Conservation (phyloP, 2,888 invertebrate genomes). For the Prostheceraeus crozeri region DNA sequence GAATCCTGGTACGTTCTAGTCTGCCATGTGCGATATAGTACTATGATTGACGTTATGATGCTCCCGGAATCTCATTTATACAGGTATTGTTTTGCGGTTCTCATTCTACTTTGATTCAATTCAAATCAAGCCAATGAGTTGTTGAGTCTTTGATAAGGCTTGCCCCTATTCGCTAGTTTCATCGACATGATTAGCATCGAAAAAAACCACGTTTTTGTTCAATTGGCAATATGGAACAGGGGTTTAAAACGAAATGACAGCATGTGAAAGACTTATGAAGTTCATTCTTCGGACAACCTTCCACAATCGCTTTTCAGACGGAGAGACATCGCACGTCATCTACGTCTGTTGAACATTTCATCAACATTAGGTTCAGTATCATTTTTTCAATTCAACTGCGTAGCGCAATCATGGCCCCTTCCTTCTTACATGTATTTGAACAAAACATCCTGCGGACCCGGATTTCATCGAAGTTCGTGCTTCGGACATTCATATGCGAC, state of each 20-base stretch:
- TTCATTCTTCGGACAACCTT: constrained; percentile 47
- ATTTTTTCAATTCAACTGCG: constrained; percentile 28
- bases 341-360: constrained; percentile 48
- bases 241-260: constrained; percentile 42
- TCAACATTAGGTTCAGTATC: no score
- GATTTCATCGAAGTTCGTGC: constrained; percentile 55
- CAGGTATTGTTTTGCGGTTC: constrained; percentile 39
- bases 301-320: constrained; percentile 53
- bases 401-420: constrained; percentile 47
- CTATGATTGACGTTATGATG: no score
- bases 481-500: constrained; percentile 48
- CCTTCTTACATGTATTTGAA: constrained; percentile 57
- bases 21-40: no score
- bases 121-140: constrained; percentile 35
- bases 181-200: constrained; percentile 29
- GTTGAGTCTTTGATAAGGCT: not conserved
- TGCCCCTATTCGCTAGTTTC: not conserved
- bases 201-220: constrained; percentile 42
- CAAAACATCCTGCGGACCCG: constrained; percentile 56
- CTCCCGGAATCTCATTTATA: constrained; percentile 40
- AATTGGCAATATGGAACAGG: constrained; percentile 43
- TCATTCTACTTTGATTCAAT: constrained; percentile 33
- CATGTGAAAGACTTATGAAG: constrained; percentile 47
- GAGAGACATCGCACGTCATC: constrained; percentile 48
- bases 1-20: no score